Evolutionary conservation across 2,797 vertebrate genomes (phyloP), one percentile per base, ranked within the genome.

Genomic region (Eutrigla gurnardus): DNA sequence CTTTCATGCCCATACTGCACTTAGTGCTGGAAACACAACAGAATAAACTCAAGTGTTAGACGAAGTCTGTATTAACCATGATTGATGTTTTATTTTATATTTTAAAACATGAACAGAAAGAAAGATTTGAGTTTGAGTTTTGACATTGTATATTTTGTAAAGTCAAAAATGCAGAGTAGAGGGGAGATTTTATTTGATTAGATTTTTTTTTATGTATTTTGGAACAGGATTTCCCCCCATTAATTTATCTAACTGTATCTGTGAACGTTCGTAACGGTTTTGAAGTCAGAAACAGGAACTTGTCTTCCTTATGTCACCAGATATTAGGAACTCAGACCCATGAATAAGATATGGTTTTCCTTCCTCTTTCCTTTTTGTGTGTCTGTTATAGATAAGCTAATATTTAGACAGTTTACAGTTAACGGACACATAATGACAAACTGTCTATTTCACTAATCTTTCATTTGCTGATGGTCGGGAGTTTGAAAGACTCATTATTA

Each of bases 21-120:
- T 15, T 17, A 14, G 17, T 59, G 55, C 17, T 17, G 14, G 39
- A 17, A 64, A 59, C 7, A 58, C 7, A 17, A 69, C 13, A 59
- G 12, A 36, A 42, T 5, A 43, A 0, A 42, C 12, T 36, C 47
- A 45, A 55, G 36, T 66, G 9, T 40, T 64, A 18, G 18, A 50
- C 12, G n/a, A 36, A 13, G 3, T 32, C 58, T 70, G 53, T 9
- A 59, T 64, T 4, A 13, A 40, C 36, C 4, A 25, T 43, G 65
- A 63, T 70, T 65, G 42, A 73, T 59, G 55, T 69, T 67, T 37
- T 61, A 37, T 63, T 54, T 60, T 37, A 66, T 52, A 10, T 36
- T 64, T 70, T 18, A 63, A 65, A 53, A 75, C n/a, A 77, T 80
- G 1, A 74, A 17, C 42, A 1, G 6, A 50, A n/a, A n/a, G n/a